Evolutionary conservation across 2,113 vertebrate species (phyloP).

Genomic region (Chlorodrepanis virens): DNA sequence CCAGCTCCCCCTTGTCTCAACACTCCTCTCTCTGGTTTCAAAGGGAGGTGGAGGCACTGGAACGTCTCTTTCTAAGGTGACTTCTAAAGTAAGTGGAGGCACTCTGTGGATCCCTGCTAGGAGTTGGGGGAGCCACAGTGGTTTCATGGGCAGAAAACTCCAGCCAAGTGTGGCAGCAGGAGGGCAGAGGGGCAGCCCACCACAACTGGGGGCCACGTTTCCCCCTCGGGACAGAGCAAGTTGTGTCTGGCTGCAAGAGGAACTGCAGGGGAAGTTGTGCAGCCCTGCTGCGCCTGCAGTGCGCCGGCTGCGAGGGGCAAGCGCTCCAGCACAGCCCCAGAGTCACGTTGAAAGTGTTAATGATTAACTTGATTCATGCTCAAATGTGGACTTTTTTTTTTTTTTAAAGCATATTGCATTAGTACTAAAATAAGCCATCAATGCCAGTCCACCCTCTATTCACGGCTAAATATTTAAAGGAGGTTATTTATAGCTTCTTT

Average conservation of each 20-base stretch:
- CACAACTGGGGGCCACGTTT: rapidly evolving
- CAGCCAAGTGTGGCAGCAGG: neutral
- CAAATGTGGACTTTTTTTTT: slow-evolving; percentile 56
- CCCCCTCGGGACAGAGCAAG: rapidly evolving
- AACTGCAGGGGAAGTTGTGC: neutral
- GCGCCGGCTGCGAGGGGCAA: neutral
- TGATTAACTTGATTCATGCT: slow-evolving; percentile 71
- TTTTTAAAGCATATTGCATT: slow-evolving; percentile 69
- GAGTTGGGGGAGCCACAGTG: neutral
- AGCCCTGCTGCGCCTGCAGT: rapidly evolving
- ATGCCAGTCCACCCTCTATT: slow-evolving; percentile 79
- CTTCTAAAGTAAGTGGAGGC: neutral
- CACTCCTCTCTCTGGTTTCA: neutral
- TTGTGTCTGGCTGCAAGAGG: neutral
- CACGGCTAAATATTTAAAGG: slow-evolving; percentile 78
- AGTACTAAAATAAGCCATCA: slow-evolving; percentile 77
- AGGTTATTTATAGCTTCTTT: slow-evolving; percentile 79
- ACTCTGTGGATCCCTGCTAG: rapidly evolving
- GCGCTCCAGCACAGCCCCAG: neutral
- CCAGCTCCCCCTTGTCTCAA: neutral
- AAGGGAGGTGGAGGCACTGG: neutral
- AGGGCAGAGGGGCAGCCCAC: neutral
- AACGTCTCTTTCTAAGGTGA: neutral
- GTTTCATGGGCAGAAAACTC: neutral
- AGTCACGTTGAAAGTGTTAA: slow-evolving; percentile 64